Percentiles rank a stretch among this genome's conserved stretches.
Evolutionary conservation across 2,797 vertebrate genomes (phyloP).

Genomic region (Amblyopsis hoosieri): DNA sequence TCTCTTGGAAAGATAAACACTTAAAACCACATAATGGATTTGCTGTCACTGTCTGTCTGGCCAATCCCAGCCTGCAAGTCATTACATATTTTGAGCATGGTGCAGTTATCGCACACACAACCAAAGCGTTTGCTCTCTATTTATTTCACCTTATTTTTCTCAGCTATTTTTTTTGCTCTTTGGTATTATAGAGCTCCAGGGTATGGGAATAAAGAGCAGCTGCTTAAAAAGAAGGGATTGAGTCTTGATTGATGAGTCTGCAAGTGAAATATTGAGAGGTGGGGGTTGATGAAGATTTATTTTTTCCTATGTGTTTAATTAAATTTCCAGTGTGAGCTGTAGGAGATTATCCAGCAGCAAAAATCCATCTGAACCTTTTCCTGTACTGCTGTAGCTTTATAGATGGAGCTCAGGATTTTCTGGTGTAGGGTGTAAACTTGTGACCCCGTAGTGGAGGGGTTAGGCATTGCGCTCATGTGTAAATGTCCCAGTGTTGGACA

Average conservation of each 20-base stretch:
- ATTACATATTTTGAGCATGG: no score
- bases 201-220: conserved; percentile 17
- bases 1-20: background rate
- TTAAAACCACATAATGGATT: conserved; percentile 32
- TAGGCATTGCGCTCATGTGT: no score
- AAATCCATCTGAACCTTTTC: conserved; percentile 31
- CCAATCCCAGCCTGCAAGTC: conserved; percentile 4
- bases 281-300: conserved; percentile 8
- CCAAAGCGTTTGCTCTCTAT: background rate
- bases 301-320: conserved; percentile 22
- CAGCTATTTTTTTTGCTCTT: conserved; percentile 10
- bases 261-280: conserved; percentile 9
- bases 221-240: conserved; percentile 57
- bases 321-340: conserved; percentile 28
- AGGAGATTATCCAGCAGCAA: conserved; percentile 39
- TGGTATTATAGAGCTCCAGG: conserved; percentile 9
- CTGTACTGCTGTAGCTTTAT: conserved; percentile 17
- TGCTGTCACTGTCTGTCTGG: conserved; percentile 2
- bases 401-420: conserved; percentile 24
- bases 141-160: conserved; percentile 18
- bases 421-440: conserved; percentile 1
- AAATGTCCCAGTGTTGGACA: no score
- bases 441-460: no score
- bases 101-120: conserved; percentile 5
- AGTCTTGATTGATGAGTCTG: conserved; percentile 55